These are phyloP conservation scores for Pediacus dermestoides DNA, from an alignment of 2,888 invertebrate genomes.

Conservation along the genomic window DNA sequence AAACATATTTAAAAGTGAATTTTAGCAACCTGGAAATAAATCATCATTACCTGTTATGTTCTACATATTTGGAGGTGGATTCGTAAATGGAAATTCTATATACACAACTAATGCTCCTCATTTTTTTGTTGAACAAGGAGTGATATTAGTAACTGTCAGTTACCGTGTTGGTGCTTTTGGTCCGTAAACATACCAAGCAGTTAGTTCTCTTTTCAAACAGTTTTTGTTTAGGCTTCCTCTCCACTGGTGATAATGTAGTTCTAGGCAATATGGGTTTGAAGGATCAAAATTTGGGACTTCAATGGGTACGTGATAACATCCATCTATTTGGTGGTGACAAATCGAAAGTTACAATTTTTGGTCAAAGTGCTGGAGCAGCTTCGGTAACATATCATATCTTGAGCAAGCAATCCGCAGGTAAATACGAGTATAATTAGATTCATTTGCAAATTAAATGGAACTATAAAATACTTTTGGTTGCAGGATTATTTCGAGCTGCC, in stretches of 20 bases:
- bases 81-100: constrained; percentile 38
- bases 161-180: constrained; percentile 35
- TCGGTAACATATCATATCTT: constrained; percentile 26
- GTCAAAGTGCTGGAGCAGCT: constrained; percentile 33
- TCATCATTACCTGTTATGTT: constrained; percentile 43
- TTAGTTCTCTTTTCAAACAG: background rate
- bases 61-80: constrained; percentile 47
- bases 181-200: constrained; percentile 13
- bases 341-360: constrained; percentile 28
- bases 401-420: constrained; percentile 17
- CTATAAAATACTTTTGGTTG: no score
- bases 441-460: no score
- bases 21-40: constrained; percentile 13
- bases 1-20: no score
- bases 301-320: constrained; percentile 32
- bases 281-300: constrained; percentile 31
- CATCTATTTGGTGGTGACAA: constrained; percentile 33
- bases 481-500: constrained; percentile 27
- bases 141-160: constrained; percentile 31
- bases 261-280: constrained; percentile 34
- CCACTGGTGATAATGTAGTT: constrained; percentile 28
- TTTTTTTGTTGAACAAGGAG: constrained; percentile 39
- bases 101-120: constrained; percentile 38
- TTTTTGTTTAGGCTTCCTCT: constrained; percentile 30
- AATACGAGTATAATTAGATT: no score